These are phyloP conservation scores for Grammomys surdaster DNA, from an alignment of 2,113 vertebrate genomes.

Conservation along the genomic window DNA sequence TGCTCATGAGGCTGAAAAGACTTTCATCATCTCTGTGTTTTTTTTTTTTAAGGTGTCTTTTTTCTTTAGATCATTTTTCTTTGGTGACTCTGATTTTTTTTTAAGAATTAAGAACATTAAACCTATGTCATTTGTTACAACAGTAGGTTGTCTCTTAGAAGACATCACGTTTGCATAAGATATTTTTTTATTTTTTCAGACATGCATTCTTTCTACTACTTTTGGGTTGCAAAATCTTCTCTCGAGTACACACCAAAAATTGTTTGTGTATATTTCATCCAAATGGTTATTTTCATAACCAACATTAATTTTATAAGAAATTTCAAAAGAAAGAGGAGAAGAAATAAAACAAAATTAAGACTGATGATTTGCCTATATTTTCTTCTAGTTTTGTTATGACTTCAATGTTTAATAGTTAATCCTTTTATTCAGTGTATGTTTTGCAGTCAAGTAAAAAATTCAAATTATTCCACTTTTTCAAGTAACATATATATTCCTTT, in stretches of 20 bases:
- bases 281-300: no score
- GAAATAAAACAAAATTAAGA: no score
- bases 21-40: conserved; percentile 37
- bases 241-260: background rate
- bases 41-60: background rate
- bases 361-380: background rate
- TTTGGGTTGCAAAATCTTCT: background rate
- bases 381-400: background rate
- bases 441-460: background rate
- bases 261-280: background rate
- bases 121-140: conserved; percentile 9
- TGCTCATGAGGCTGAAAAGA: conserved; percentile 30
- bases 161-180: background rate
- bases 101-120: conserved; percentile 44
- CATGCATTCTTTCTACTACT: background rate
- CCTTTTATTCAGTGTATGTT: conserved; percentile 25
- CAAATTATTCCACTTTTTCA: background rate
- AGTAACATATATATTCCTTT: background rate
- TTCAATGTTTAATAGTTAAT: conserved; percentile 9
- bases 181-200: conserved; percentile 9
- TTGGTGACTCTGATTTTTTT: conserved; percentile 50
- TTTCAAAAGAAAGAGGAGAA: no score
- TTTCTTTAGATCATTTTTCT: conserved; percentile 40
- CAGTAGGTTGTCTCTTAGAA: background rate
- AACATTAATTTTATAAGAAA: no score